Base-by-base conservation (phyloP, 2,888 invertebrate species). In the Stomorhina lunata region DNA sequence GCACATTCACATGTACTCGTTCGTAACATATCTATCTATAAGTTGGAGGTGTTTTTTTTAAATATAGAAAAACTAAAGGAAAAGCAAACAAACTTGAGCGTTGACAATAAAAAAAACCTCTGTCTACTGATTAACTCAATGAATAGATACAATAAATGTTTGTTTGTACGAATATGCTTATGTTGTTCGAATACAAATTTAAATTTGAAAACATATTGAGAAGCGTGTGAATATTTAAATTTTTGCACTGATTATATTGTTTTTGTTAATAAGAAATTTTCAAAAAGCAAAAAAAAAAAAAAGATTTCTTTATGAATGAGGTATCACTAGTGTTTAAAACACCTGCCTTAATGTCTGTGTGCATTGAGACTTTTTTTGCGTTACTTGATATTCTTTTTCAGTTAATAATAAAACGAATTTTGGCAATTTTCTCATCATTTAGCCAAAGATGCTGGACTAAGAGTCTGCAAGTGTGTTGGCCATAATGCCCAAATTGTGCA, bases 391-490 rank as follows among this genome's bases (percentile, higher is more conserved):
- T 73, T 73, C 45, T 69, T n/a, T n/a, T n/a, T 17, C 48, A 63
- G 68, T 78, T 78, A 61, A 65, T 53, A 71, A 43, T 15, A 72
- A 50, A 76, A 43, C 59, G n/a, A n/a, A n/a, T 81, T 82, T 82
- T 79, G 82, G 71, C 75, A 82, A 76, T 82, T 82, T 82, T 82
- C 79, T 75, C 82, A 82, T 82, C 75, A 25, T 59, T 71, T 63
- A 63, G 20, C 1, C 61, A 27, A 69, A 71, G 82, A 82, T 76
- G 82, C 81, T 81, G 81, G 29, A 34, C 15, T 27, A 6, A 17
- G 17, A 29, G 4, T 1, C 0, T 29, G 12, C 15, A 27, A 2
- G n/a, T 43, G 45, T 34, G 10, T 53, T 66, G 59, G 17, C 34
- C 75, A 63, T 20, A 65, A 73, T 48, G 63, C 40, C 71, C 29